Conservation (phyloP, 2,888 invertebrate genomes). For the Panzeria rudis region DNA sequence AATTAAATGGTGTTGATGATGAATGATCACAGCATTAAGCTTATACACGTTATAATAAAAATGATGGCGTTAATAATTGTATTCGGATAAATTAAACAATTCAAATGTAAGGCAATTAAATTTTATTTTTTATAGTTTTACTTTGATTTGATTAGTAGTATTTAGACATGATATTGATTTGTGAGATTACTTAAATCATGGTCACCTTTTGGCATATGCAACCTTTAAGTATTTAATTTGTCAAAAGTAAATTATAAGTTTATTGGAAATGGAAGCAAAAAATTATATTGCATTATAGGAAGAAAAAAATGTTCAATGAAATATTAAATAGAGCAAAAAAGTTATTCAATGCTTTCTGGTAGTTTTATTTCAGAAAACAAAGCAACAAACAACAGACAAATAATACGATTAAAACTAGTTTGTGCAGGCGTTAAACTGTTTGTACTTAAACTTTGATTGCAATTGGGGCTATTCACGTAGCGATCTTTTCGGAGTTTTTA, state of each 20-base stretch:
- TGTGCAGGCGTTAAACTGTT: conserved; percentile 41
- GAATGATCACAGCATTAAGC: neutral
- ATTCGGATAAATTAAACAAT: neutral
- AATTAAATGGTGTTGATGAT: neutral
- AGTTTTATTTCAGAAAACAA: conserved; percentile 1
- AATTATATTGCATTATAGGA: neutral
- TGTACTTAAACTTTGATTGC: no score
- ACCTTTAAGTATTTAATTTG: neutral
- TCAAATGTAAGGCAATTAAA: neutral
- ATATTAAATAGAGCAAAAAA: conserved; percentile 26
- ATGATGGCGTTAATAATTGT: neutral
- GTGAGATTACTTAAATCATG: conserved; percentile 9
- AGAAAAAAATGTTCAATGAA: conserved; percentile 24
- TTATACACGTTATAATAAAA: neutral
- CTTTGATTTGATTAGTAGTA: neutral
- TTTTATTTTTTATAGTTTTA: neutral
- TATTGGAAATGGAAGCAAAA: neutral
- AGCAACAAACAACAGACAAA: no score
- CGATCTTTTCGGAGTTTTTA: no score
- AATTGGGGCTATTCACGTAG: no score
- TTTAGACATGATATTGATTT: conserved; percentile 2
- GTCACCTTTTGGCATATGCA: neutral
- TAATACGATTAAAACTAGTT: conserved; percentile 28
- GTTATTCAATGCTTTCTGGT: conserved; percentile 33
- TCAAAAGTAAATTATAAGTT: conserved; percentile 4